Conservation (phyloP, 1,140 invertebrate species). For the Pararge aegeria region DNA sequence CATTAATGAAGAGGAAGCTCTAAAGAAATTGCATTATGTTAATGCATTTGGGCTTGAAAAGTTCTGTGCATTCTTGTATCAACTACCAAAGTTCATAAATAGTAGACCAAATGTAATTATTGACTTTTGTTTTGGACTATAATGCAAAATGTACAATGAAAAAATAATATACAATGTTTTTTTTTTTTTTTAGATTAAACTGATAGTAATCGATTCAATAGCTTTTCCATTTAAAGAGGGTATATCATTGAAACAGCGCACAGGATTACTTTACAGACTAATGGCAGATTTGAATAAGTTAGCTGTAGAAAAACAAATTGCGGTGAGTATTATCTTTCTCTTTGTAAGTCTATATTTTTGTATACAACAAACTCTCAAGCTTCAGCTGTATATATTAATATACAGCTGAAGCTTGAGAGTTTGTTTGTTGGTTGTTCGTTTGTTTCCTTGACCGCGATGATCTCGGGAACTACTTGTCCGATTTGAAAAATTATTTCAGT, state of each 20-base stretch:
- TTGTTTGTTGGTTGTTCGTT: no score
- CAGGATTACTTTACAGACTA: constrained; percentile 63
- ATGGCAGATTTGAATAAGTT: constrained; percentile 63
- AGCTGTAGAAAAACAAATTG: constrained; percentile 61
- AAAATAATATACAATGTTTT: no score
- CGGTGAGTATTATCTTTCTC: constrained; percentile 47
- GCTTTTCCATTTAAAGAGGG: constrained; percentile 73
- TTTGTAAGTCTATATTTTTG: neutral
- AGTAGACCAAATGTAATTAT: constrained; percentile 52
- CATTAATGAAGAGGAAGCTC: constrained; percentile 43
- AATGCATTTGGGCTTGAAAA: constrained; percentile 66
- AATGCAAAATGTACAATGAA: neutral
- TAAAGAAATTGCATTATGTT: constrained; percentile 62
- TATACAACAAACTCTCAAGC: no score
- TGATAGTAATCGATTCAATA: constrained; percentile 74
- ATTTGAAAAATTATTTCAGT: no score
- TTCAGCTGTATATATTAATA: no score
- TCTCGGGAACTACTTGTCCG: no score
- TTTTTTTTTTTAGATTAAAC: constrained; percentile 55
- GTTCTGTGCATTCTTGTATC: constrained; percentile 57
- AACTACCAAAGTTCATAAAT: constrained; percentile 43
- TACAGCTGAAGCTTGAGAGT: no score
- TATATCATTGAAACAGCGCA: constrained; percentile 57
- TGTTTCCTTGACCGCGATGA: no score
- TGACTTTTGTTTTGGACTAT: neutral